Conservation (phyloP, 2,888 invertebrate genomes). For the Agrochola macilenta region DNA sequence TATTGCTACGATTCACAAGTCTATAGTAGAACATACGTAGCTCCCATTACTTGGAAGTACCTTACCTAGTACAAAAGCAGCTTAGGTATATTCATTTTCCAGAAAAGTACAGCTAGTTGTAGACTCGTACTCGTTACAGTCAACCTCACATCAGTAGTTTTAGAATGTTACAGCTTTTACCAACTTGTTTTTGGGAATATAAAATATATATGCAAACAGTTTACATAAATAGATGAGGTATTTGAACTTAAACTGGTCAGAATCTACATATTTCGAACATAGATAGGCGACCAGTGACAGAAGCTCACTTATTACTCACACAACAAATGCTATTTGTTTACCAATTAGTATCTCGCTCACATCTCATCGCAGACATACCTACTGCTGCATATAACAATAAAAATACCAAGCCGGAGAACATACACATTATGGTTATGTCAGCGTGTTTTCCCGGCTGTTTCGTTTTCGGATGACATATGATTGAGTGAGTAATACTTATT, state of each 20-base stretch:
- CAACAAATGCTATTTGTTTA: conserved; percentile 27
- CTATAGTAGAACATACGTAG: background rate
- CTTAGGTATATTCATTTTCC: background rate
- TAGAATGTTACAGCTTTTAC: background rate
- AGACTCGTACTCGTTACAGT: background rate
- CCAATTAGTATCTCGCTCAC: conserved; percentile 59
- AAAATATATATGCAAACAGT: background rate
- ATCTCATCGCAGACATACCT: conserved; percentile 22
- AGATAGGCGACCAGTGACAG: background rate
- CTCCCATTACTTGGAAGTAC: background rate
- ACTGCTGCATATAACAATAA: conserved; percentile 32
- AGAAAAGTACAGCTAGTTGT: background rate
- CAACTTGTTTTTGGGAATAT: background rate
- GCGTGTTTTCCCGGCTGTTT: conserved; percentile 62
- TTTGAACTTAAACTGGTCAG: conserved; percentile 1
- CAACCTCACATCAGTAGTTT: background rate
- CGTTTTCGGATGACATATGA: conserved; percentile 62
- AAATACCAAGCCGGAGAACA: conserved; percentile 63
- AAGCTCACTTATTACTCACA: conserved; percentile 14
- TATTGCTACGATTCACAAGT: background rate
- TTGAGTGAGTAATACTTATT: conserved; percentile 75
- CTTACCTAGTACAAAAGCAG: background rate
- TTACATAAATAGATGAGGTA: conserved; percentile 8
- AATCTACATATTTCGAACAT: conserved; percentile 14
- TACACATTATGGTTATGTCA: conserved; percentile 58